Conservation (phyloP, 2,113 vertebrate species). For the Pheucticus melanocephalus region DNA sequence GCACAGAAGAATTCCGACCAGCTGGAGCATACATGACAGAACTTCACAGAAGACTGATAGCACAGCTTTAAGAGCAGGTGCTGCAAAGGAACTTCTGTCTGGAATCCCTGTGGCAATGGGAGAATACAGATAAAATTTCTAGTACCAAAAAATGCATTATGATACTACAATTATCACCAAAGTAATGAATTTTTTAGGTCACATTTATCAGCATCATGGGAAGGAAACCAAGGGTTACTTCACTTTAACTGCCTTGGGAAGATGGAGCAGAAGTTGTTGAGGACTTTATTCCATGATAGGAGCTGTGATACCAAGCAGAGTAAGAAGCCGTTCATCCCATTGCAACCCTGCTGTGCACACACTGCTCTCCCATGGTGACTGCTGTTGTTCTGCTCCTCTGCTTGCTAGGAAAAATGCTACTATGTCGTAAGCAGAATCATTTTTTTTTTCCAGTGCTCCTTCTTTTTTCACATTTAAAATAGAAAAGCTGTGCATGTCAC, state of each 20-base stretch:
- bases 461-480: background rate
- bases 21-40: background rate
- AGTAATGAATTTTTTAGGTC: background rate
- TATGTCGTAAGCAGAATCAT: background rate
- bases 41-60: background rate
- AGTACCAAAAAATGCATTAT: background rate
- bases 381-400: background rate
- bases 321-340: background rate
- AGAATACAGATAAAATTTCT: background rate
- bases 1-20: background rate
- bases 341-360: background rate
- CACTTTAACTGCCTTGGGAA: background rate
- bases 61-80: background rate
- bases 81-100: background rate
- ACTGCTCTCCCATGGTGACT: background rate
- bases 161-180: background rate
- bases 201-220: background rate
- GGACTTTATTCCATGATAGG: background rate
- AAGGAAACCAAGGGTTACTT: background rate
- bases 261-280: background rate
- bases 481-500: background rate
- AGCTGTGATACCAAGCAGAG: background rate
- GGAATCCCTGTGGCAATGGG: background rate
- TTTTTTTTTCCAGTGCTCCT: background rate
- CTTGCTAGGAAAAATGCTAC: background rate